Evolutionary conservation across 2,797 vertebrate genomes (phyloP).

Genomic region (Sebastes hubbsi): DNA sequence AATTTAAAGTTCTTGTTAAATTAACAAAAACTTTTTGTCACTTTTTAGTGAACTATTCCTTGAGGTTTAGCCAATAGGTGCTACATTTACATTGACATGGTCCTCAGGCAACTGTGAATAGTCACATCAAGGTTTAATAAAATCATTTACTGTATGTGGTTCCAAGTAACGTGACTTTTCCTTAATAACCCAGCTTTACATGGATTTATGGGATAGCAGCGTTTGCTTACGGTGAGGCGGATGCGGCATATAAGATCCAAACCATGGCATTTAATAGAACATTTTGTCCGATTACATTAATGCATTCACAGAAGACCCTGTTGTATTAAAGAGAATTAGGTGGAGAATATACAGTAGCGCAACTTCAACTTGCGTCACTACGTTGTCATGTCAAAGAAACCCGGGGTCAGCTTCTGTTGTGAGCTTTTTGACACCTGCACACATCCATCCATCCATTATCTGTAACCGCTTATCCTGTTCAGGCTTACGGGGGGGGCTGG

Average conservation of each 20-base stretch:
- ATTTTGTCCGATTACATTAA: not conserved
- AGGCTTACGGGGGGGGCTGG: too few species aligned
- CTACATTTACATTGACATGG: not conserved
- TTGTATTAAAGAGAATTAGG: not conserved
- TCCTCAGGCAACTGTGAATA: not conserved
- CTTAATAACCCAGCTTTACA: slow-evolving; percentile 1
- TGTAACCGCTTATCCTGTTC: too few species aligned
- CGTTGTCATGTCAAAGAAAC: not conserved
- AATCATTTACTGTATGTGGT: not conserved
- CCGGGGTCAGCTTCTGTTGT: not conserved
- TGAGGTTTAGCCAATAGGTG: not conserved
- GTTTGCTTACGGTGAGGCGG: not conserved
- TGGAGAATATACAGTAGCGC: not conserved
- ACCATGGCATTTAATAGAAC: not conserved
- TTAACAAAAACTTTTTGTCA: too few species aligned
- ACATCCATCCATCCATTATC: not conserved
- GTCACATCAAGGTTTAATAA: not conserved
- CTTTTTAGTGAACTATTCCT: not conserved
- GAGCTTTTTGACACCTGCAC: not conserved
- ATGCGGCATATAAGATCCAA: slow-evolving; percentile 8
- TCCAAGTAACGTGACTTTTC: not conserved
- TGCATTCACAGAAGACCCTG: not conserved
- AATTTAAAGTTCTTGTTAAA: too few species aligned
- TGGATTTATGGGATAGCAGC: not conserved
- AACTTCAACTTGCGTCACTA: not conserved